Conservation (phyloP, 1,140 invertebrate genomes). For the Euschistus heros region DNA sequence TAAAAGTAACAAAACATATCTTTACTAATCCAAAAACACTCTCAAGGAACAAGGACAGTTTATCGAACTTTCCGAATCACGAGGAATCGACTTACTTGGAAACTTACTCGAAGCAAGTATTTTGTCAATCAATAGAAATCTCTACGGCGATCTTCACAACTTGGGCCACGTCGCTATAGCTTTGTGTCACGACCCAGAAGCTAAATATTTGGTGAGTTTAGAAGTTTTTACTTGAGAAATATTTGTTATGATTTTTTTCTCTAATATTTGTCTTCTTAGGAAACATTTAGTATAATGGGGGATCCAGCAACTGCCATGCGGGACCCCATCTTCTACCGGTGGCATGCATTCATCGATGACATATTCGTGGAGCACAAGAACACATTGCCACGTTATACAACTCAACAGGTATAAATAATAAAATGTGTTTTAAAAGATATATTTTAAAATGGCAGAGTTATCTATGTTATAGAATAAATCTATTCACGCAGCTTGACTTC, state of each 20-base stretch:
- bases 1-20: no score
- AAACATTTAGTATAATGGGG: conserved; percentile 56
- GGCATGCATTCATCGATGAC: conserved; percentile 69
- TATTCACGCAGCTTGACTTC: conserved; percentile 49
- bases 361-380: conserved; percentile 67
- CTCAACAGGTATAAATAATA: conserved; percentile 38
- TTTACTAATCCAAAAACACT: no score
- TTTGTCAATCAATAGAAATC: conserved; percentile 51
- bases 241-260: background rate
- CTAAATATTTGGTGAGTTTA: conserved; percentile 47
- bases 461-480: background rate
- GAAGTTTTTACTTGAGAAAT: background rate
- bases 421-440: conserved; percentile 22
- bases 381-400: conserved; percentile 49
- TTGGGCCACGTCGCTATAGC: conserved; percentile 55
- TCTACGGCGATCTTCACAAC: conserved; percentile 66
- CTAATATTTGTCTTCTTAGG: conserved; percentile 33
- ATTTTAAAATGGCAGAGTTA: background rate
- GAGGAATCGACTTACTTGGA: conserved; percentile 67
- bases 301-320: conserved; percentile 63
- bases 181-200: conserved; percentile 59
- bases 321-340: conserved; percentile 76
- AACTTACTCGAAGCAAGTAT: conserved; percentile 67
- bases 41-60: background rate
- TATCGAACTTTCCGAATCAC: conserved; percentile 44